A percentile compares a stretch with the other conserved stretches of the same genome.
phyloP scores from a whole-genome alignment of 2,888 invertebrate species.

The Rhabditoides inermis region DNA sequence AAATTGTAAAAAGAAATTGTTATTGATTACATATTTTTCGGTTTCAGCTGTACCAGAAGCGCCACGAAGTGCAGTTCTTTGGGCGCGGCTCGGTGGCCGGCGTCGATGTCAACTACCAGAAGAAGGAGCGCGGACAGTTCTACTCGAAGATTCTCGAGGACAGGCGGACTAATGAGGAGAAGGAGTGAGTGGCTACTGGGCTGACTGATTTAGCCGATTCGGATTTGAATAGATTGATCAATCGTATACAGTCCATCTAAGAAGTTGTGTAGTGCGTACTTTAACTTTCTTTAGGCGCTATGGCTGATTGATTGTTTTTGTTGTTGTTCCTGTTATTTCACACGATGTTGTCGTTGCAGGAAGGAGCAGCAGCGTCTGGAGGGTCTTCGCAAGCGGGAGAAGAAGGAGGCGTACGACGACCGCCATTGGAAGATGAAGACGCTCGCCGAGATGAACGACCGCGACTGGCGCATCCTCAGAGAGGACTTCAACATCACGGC shows the following conservation, averaged over 20 bases:
- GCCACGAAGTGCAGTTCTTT: constrained; percentile 74
- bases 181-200: constrained; percentile 74
- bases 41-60: constrained; percentile 4
- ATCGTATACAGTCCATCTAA: too few species aligned
- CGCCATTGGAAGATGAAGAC: constrained; percentile 93
- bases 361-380: too few species aligned
- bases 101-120: constrained; percentile 76
- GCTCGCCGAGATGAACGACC: constrained; percentile 87
- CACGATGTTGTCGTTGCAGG: constrained; percentile 6
- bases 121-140: constrained; percentile 80
- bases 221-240: background rate
- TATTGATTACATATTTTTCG: too few species aligned
- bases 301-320: too few species aligned
- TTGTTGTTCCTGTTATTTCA: background rate
- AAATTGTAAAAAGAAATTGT: too few species aligned
- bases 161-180: constrained; percentile 86
- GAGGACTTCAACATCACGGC: constrained; percentile 98
- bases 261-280: too few species aligned
- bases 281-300: too few species aligned
- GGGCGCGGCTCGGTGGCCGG: constrained; percentile 95
- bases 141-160: constrained; percentile 90
- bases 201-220: background rate
- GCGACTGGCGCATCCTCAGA: constrained; percentile 98
- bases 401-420: constrained; percentile 97
- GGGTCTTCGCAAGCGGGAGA: constrained; percentile 61